phyloP scores from a whole-genome alignment of 2,797 vertebrate genomes.

The Centroberyx gerrardi region DNA sequence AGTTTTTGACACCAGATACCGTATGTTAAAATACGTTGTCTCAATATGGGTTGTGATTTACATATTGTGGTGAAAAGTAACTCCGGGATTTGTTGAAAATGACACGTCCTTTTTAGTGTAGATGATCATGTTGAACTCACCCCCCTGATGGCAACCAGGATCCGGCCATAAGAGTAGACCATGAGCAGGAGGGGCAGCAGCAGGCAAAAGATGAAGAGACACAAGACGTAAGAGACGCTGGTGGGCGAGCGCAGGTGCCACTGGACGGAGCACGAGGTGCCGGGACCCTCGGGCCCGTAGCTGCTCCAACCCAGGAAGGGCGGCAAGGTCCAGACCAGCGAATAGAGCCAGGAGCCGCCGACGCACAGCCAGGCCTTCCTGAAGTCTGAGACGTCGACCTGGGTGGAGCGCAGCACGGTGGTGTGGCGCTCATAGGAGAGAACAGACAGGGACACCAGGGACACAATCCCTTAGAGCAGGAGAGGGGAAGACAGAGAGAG shows the following conservation, averaged over 20 bases:
- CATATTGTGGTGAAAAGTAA: not conserved
- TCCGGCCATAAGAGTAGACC: conserved; percentile 84
- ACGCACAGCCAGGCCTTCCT: conserved; percentile 85
- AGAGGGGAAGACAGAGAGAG: conserved; percentile 4
- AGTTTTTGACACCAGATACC: not conserved
- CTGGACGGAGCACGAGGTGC: conserved; percentile 86
- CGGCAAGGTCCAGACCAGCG: conserved; percentile 84
- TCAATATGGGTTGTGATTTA: too few relatives aligned
- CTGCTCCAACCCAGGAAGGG: conserved; percentile 88
- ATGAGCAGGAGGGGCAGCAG: conserved; percentile 85
- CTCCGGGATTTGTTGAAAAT: not conserved
- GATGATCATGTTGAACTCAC: conserved; percentile 67
- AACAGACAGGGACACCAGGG: conserved; percentile 85
- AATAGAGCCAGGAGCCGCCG: conserved; percentile 85
- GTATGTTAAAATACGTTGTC: too few relatives aligned
- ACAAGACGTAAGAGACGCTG: conserved; percentile 84
- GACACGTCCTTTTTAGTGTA: not conserved
- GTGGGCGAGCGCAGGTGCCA: conserved; percentile 83
- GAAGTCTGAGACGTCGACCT: conserved; percentile 84
- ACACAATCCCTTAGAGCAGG: conserved; percentile 82
- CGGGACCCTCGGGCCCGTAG: conserved; percentile 87
- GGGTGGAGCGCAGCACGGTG: conserved; percentile 76
- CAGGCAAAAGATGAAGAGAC: conserved; percentile 89
- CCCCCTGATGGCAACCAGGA: conserved; percentile 81
- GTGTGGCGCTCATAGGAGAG: conserved; percentile 86